These are phyloP conservation scores for Cactoblastis cactorum DNA, from an alignment of 2,888 invertebrate species.

Conservation along the genomic window DNA sequence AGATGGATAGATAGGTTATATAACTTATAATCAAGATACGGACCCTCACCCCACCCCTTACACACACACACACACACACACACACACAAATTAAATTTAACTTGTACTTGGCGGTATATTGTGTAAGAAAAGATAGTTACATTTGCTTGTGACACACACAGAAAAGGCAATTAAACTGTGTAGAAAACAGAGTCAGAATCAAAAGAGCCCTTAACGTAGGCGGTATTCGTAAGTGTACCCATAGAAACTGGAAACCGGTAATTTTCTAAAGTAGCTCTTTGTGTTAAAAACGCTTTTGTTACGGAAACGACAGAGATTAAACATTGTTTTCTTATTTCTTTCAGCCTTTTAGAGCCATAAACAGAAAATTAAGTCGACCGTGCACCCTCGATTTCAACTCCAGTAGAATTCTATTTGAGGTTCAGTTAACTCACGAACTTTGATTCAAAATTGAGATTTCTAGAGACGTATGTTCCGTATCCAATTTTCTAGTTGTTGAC, in stretches of 20 bases:
- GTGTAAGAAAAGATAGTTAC: not conserved
- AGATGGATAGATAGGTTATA: no score
- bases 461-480: no score
- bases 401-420: not conserved
- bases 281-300: slow-evolving; percentile 29
- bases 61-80: no score
- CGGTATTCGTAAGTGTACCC: slow-evolving; percentile 25
- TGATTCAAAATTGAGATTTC: no score
- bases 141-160: slow-evolving; percentile 7
- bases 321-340: slow-evolving; percentile 15
- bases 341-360: slow-evolving; percentile 9
- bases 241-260: slow-evolving; percentile 33
- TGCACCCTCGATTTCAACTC: not conserved
- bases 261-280: slow-evolving; percentile 34
- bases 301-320: slow-evolving; percentile 16
- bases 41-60: no score
- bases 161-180: slow-evolving; percentile 16
- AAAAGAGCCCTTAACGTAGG: slow-evolving; percentile 21
- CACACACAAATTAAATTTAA: no score
- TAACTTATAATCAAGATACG: no score
- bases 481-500: no score
- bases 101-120: not conserved
- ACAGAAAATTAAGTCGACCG: slow-evolving; percentile 9
- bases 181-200: slow-evolving; percentile 19
- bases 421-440: no score